Conservation (phyloP, 2,888 invertebrate genomes). For the Hylaea fasciaria region DNA sequence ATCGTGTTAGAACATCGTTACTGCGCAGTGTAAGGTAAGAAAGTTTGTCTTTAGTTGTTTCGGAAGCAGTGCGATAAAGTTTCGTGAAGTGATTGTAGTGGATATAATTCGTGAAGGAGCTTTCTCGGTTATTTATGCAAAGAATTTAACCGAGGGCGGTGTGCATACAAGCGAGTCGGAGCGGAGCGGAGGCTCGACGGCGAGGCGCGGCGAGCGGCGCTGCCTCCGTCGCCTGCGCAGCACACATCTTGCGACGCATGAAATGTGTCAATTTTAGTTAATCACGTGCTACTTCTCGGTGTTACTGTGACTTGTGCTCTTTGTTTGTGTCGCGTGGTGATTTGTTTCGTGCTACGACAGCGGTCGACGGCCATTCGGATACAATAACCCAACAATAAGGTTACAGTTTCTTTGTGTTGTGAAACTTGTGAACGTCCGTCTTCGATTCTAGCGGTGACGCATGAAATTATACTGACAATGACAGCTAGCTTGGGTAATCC, state of each 20-base stretch:
- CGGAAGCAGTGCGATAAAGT: conserved; percentile 70
- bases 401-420: conserved; percentile 73
- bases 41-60: conserved; percentile 69
- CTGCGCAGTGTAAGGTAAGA: conserved; percentile 84
- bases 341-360: conserved; percentile 53
- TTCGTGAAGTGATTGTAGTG: conserved; percentile 68
- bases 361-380: conserved; percentile 45
- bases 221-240: conserved; percentile 67
- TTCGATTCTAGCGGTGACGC: conserved; percentile 62
- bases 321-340: conserved; percentile 64
- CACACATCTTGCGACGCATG: conserved; percentile 60
- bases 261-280: conserved; percentile 70
- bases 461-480: conserved; percentile 47
- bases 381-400: conserved; percentile 49
- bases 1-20: conserved; percentile 80
- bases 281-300: conserved; percentile 67
- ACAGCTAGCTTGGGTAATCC: conserved; percentile 51
- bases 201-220: conserved; percentile 69
- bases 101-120: conserved; percentile 54
- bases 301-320: conserved; percentile 67
- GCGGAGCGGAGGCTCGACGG: conserved; percentile 67
- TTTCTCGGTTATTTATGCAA: conserved; percentile 83
- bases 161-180: conserved; percentile 67
- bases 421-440: conserved; percentile 51
- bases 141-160: conserved; percentile 81